A percentile compares a stretch with the other conserved stretches of the same genome.
Conservation (phyloP, 1,140 invertebrate genomes). For the Drosophila mauritiana region DNA sequence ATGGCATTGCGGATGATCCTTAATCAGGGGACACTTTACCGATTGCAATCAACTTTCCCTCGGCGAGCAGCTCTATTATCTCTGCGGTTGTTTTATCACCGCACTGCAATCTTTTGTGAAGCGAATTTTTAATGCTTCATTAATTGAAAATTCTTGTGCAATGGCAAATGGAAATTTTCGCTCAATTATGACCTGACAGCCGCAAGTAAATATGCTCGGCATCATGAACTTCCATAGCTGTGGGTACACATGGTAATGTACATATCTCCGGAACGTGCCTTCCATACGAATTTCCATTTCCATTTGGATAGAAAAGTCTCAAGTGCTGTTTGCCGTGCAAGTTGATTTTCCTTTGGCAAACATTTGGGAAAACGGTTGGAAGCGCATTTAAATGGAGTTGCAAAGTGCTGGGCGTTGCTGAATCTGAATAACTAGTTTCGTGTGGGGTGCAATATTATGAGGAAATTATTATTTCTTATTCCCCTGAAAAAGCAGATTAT, state of each 20-base stretch:
- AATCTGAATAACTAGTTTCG: not conserved
- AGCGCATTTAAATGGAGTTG: conserved; percentile 31
- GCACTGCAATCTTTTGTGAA: conserved; percentile 45
- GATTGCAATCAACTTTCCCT: conserved; percentile 70
- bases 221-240: conserved; percentile 9
- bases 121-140: conserved; percentile 72
- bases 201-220: conserved; percentile 41
- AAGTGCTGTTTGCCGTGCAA: conserved; percentile 37
- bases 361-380: conserved; percentile 13
- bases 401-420: conserved; percentile 31
- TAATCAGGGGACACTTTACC: conserved; percentile 55
- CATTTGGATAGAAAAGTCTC: conserved; percentile 34
- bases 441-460: not conserved
- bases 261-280: conserved; percentile 36
- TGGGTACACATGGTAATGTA: conserved; percentile 6
- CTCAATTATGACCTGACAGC: conserved; percentile 33
- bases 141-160: conserved; percentile 53
- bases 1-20: conserved; percentile 47
- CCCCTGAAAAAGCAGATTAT: no score
- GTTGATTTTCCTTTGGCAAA: conserved; percentile 40
- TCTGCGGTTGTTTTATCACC: conserved; percentile 61
- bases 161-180: conserved; percentile 35
- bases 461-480: no score
- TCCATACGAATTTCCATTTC: conserved; percentile 43
- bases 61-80: conserved; percentile 48